phyloP scores from a whole-genome alignment of 2,888 invertebrate genomes.

The Ametastegia equiseti region DNA sequence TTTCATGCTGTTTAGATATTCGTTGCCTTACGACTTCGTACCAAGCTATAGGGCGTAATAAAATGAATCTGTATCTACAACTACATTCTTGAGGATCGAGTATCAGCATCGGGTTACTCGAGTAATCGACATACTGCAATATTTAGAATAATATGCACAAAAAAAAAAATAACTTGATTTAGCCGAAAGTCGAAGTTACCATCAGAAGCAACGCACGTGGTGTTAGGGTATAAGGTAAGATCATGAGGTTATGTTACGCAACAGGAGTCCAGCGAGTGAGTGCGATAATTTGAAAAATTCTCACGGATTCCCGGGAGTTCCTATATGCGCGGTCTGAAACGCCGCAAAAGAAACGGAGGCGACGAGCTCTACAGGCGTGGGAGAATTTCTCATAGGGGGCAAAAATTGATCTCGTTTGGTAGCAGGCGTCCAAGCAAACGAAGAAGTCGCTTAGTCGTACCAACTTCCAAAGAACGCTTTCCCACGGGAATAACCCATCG shows the following conservation, averaged over 20 bases:
- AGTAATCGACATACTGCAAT: background rate
- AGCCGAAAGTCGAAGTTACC: background rate
- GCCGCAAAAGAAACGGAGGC: background rate
- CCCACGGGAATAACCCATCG: constrained; percentile 50
- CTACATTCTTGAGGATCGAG: background rate
- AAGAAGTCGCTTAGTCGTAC: constrained; percentile 59
- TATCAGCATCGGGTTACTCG: background rate
- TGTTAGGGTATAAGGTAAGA: background rate
- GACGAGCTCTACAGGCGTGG: constrained; percentile 60
- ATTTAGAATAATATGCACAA: background rate
- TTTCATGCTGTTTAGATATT: too few species aligned
- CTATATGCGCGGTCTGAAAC: constrained; percentile 20
- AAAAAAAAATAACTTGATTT: background rate
- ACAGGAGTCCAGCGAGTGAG: constrained; percentile 3
- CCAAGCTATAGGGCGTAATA: too few species aligned
- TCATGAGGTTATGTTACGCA: constrained; percentile 12
- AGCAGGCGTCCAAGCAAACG: constrained; percentile 64
- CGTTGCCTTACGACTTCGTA: too few species aligned
- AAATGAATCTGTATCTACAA: too few species aligned
- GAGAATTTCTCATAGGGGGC: constrained; percentile 63
- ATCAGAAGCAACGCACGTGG: background rate
- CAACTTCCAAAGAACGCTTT: constrained; percentile 3
- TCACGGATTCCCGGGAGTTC: constrained; percentile 28
- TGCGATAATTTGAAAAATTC: constrained; percentile 22
- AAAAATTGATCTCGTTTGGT: constrained; percentile 65